These are phyloP conservation scores for Micropoecilia bifurca DNA, from an alignment of 2,797 vertebrate species.

Conservation along the genomic window DNA sequence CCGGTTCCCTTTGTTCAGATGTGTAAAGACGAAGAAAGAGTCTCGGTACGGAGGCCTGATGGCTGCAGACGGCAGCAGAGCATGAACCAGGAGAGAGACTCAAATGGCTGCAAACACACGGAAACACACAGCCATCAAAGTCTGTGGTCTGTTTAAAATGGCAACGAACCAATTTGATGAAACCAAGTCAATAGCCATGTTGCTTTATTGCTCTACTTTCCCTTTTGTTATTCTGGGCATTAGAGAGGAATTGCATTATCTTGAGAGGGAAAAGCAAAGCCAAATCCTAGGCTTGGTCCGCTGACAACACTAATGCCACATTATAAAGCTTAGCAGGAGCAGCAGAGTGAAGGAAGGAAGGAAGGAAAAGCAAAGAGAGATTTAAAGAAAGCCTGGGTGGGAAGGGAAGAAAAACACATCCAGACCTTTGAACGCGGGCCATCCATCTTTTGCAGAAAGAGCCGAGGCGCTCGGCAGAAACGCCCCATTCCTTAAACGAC, in stretches of 20 bases:
- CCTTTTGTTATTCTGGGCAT: constrained; percentile 62
- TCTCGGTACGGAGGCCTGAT: constrained; percentile 16
- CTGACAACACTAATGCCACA: constrained; percentile 69
- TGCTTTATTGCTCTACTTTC: constrained; percentile 66
- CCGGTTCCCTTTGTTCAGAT: background rate
- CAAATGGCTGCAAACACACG: constrained; percentile 25
- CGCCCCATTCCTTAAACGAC: constrained; percentile 83
- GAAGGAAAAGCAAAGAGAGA: constrained; percentile 13
- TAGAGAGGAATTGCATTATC: constrained; percentile 67
- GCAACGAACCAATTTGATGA: constrained; percentile 65
- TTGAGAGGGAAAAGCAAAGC: constrained; percentile 68
- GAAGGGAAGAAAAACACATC: constrained; percentile 43
- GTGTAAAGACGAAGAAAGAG: constrained; percentile 20
- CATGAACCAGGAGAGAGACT: constrained; percentile 27
- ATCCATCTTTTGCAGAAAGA: constrained; percentile 85
- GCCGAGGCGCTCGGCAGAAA: constrained; percentile 82
- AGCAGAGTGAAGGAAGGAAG: constrained; percentile 12
- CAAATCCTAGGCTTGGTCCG: constrained; percentile 69
- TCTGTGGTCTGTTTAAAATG: constrained; percentile 65
- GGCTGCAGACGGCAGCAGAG: constrained; percentile 21
- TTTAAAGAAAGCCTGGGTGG: constrained; percentile 28
- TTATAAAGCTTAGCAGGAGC: constrained; percentile 54
- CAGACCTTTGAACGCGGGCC: constrained; percentile 83
- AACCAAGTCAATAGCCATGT: constrained; percentile 55
- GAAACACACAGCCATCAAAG: constrained; percentile 35